Evolutionary conservation across 2,888 invertebrate genomes (phyloP).

Genomic region (Melipona bicolor): DNA sequence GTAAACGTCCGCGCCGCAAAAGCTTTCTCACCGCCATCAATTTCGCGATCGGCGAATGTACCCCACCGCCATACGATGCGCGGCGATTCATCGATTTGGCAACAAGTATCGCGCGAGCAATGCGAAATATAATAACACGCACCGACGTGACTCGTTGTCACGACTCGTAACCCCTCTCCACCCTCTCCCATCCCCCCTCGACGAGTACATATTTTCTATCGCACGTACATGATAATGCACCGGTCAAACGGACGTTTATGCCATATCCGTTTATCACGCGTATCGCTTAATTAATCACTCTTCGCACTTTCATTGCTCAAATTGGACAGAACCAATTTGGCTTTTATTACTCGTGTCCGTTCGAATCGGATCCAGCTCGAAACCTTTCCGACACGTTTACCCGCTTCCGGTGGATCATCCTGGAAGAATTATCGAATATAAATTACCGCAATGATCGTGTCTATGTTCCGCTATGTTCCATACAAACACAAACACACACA

Average conservation of each 20-base stretch:
- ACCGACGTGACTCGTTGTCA: constrained; percentile 42
- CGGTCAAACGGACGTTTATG: constrained; percentile 41
- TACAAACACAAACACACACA: too few species aligned
- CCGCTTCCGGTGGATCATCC: constrained; percentile 22
- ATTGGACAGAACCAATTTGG: constrained; percentile 58
- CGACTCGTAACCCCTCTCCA: constrained; percentile 15
- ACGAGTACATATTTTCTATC: constrained; percentile 48
- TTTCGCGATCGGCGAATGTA: neutral
- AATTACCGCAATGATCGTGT: constrained; percentile 29
- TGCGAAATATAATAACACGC: constrained; percentile 39
- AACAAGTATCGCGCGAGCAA: neutral
- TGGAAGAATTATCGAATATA: constrained; percentile 21
- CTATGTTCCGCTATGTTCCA: neutral
- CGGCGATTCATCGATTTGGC: neutral
- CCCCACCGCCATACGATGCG: neutral
- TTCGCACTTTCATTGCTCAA: constrained; percentile 56
- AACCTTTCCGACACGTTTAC: constrained; percentile 14
- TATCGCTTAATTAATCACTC: constrained; percentile 60
- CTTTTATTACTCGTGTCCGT: constrained; percentile 45
- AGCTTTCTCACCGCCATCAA: neutral
- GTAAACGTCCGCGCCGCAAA: neutral
- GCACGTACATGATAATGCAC: constrained; percentile 34
- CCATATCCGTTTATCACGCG: constrained; percentile 54
- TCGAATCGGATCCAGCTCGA: constrained; percentile 28
- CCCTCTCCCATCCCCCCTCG: neutral